phyloP scores from a whole-genome alignment of 1,140 invertebrate species.

The Nixonia krombeini region DNA sequence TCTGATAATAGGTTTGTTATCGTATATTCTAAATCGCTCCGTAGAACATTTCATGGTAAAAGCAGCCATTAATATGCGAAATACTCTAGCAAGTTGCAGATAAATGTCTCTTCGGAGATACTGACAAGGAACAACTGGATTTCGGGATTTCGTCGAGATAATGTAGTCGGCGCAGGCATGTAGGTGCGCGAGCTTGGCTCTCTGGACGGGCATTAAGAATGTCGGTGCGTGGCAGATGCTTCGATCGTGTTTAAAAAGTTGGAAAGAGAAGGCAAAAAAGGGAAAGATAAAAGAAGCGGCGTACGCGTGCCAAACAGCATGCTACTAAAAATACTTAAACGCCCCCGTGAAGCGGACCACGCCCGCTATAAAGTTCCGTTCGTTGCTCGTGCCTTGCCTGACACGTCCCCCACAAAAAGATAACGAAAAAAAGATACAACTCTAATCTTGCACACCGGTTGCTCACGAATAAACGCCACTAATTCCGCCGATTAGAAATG shows the following conservation, averaged over 20 bases:
- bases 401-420: background rate
- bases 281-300: background rate
- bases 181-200: too few species aligned
- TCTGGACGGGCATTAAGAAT: background rate
- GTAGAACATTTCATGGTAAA: too few species aligned
- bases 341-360: conserved; percentile 5
- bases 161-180: too few species aligned
- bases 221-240: conserved; percentile 10
- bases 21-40: too few species aligned
- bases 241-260: background rate
- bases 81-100: too few species aligned
- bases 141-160: too few species aligned
- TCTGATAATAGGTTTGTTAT: too few species aligned
- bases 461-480: conserved; percentile 8
- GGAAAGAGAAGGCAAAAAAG: background rate
- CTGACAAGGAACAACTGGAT: too few species aligned
- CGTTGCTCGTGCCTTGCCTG: too few species aligned
- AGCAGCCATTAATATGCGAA: too few species aligned
- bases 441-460: background rate
- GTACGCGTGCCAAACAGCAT: background rate
- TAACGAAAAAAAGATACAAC: background rate
- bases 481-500: conserved; percentile 19
- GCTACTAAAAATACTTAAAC: conserved; percentile 10
- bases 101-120: too few species aligned
- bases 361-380: conserved; percentile 5